Evolutionary conservation across 2,888 invertebrate genomes (phyloP), one percentile per base, ranked within the genome.

Genomic region (Trachelus iudaicus): DNA sequence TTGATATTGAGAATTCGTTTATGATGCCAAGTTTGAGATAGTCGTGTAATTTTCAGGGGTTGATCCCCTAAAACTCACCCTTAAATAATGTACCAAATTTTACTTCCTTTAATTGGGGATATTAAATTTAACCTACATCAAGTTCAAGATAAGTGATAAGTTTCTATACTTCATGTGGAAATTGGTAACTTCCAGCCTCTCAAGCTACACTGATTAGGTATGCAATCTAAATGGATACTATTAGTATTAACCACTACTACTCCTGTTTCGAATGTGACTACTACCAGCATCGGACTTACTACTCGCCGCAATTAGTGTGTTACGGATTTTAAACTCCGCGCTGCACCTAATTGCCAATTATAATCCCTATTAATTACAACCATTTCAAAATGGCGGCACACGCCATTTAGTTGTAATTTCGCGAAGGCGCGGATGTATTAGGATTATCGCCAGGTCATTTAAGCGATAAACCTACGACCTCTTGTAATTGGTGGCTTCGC

Each of bases 351-450:
- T 89, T 89, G 89, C 86, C 88, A 89, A 90, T 89, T 90, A 89
- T 88, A 88, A 89, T 89, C 86, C 85, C 85, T 86, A 89, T 90
- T 90, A 89, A 90, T 90, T 89, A 89, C 85, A 86, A 87, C 56
- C 9, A 9, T 23, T 56, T 56, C 56, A 56, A 56, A 56, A 56
- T 56, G 86, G 83, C 86, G 84, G 85, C 82, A 84, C 80, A 73
- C 83, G 83, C 84, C 84, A 23, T 56, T 56, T 56, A 56, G 56
- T 56, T 56, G 56, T 56, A 56, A 56, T 56, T 56, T 6, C 56
- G 56, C 35, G 56, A 23, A 56, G 56, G 56, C 56, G 56, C 56
- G 56, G 23, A 56, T 9, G 23, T 56, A 56, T 56, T 56, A 56
- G 56, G 56, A 56, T 56, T 56, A 56, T 56, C 56, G 23, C 9